Conservation (phyloP, 1,140 invertebrate species). For the Lordiphosa clarofinis region DNA sequence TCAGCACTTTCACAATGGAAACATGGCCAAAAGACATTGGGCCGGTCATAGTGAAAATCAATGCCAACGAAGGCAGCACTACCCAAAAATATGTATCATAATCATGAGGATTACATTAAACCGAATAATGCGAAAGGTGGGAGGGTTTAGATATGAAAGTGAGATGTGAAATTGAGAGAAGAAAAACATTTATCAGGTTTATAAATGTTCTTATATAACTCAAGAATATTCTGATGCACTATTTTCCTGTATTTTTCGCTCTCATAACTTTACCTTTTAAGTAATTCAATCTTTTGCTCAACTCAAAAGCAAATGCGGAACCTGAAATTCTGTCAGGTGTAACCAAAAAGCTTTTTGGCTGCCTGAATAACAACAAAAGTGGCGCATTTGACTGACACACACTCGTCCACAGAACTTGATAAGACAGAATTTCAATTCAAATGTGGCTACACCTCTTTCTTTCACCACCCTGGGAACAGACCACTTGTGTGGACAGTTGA, state of each 20-base stretch:
- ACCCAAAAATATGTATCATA: slow-evolving; percentile 32
- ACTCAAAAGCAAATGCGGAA: slow-evolving; percentile 25
- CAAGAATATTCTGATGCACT: no score
- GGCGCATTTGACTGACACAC: neutral
- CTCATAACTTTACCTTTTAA: no score
- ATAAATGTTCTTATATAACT: no score
- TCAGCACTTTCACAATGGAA: slow-evolving; percentile 55
- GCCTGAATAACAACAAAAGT: slow-evolving; percentile 40
- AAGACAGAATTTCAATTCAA: slow-evolving; percentile 17
- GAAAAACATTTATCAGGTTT: no score
- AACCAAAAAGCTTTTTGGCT: slow-evolving; percentile 43
- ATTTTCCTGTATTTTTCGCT: no score
- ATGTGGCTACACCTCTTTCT: no score
- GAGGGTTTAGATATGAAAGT: slow-evolving; percentile 5
- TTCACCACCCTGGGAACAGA: no score
- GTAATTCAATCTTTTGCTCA: slow-evolving; percentile 17
- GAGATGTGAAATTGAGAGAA: neutral
- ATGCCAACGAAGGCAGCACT: no score
- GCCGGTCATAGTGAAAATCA: slow-evolving; percentile 1
- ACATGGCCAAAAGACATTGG: slow-evolving; percentile 51
- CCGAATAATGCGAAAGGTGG: slow-evolving; percentile 20
- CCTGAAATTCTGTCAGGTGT: slow-evolving; percentile 47
- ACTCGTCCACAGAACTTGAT: slow-evolving; percentile 5
- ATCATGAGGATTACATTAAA: slow-evolving; percentile 43
- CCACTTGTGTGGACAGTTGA: slow-evolving; percentile 1